Evolutionary conservation across 2,797 vertebrate species (phyloP), one percentile per base, ranked within the genome.

Genomic region (Bucorvus abyssinicus): DNA sequence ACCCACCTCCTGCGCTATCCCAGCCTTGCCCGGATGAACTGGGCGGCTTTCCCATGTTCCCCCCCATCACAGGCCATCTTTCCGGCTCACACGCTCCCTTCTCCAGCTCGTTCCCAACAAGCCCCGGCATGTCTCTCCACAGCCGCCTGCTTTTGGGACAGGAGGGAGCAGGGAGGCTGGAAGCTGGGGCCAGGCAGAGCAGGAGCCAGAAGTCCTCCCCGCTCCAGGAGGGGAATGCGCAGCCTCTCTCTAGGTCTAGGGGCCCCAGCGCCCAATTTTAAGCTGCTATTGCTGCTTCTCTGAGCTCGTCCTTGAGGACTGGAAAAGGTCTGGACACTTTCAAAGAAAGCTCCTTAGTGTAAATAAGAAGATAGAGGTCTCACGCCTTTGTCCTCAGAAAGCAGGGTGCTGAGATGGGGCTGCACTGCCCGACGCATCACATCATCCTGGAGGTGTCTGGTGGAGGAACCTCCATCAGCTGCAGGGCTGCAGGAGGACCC

Each of bases 121-220:
- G 67, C 17, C 75, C 83, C 2, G 6, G 40, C 6, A 10, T 23
- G 88, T 16, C 63, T 56, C 60, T 47, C 49, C 2, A 0, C 49
- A 76, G 71, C 56, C 1, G 0, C 24, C 34, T 0, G 0, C 63
- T 65, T 49, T 61, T 2, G 2, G 68, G 52, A 50, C 36, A 36
- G 57, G 56, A 61, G 53, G 21, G 27, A 71, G 44, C 10, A 19
- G 55, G 23, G 32, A 85, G 50, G 20, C 19, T 65, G 74, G 36
- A 50, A 95, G 13, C 23, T 59, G 69, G 12, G 49, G 50, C 20
- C 65, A 63, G 73, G 55, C 44, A 85, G 49, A 64, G 18, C n/a
- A 50, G 26, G 16, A 2, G 9, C 23, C 59, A 86, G 7, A 75
- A 68, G 36, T 53, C 79, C 59, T 59, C 22, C 3, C 10, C n/a